Evolutionary conservation across 1,140 invertebrate species (phyloP).

Genomic region (Micrasema longulum): DNA sequence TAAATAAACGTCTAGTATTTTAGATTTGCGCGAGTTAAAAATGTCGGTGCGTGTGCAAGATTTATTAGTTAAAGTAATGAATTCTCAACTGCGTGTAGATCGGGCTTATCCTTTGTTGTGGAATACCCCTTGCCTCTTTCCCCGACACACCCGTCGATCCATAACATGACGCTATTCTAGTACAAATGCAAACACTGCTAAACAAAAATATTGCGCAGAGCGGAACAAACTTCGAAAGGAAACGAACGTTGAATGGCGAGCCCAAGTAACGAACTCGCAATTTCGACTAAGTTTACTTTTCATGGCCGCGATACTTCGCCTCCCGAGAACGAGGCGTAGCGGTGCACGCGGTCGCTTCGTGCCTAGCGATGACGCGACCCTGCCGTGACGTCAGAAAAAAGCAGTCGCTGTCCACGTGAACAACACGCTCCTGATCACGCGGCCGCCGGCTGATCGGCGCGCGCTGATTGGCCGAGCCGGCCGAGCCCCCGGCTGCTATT

Average conservation of each 20-base stretch:
- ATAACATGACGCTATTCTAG: conserved; percentile 20
- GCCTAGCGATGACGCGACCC: conserved; percentile 56
- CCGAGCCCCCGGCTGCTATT: conserved; percentile 62
- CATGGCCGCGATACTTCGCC: neutral
- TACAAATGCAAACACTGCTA: neutral
- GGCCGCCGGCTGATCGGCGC: conserved; percentile 67
- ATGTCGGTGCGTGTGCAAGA: neutral
- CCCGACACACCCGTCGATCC: conserved; percentile 55
- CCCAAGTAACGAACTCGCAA: neutral
- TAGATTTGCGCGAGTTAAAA: neutral
- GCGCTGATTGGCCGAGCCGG: conserved; percentile 62
- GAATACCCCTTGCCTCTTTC: conserved; percentile 17
- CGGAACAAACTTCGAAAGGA: neutral
- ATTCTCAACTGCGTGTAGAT: neutral
- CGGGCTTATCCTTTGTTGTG: conserved; percentile 21
- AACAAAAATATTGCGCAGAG: neutral
- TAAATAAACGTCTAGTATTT: too few species aligned
- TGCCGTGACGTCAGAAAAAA: conserved; percentile 67
- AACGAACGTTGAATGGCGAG: neutral
- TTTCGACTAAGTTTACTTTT: neutral
- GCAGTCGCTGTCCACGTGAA: conserved; percentile 70
- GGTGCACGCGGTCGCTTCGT: conserved; percentile 64
- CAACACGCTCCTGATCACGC: conserved; percentile 67
- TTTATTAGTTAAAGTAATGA: too few species aligned
- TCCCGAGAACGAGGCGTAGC: conserved; percentile 48